phyloP scores from a whole-genome alignment of 2,888 invertebrate genomes.

The Leucophenga maculata region DNA sequence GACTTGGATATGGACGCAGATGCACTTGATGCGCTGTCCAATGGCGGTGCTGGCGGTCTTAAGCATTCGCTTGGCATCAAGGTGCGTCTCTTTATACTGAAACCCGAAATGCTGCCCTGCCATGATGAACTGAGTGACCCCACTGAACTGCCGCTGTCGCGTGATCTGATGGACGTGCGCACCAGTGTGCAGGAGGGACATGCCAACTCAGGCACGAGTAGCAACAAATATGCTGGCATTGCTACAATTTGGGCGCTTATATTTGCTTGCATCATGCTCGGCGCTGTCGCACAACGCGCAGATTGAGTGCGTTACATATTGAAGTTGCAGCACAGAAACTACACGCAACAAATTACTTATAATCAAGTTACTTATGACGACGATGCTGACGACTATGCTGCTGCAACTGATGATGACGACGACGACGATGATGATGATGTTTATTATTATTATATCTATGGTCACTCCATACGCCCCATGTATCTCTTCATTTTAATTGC shows the following conservation, averaged over 20 bases:
- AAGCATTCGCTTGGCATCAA: slow-evolving; percentile 52
- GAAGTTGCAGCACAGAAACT: neutral
- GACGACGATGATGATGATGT: too few species aligned
- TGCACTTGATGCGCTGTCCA: slow-evolving; percentile 48
- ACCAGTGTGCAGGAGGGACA: slow-evolving; percentile 58
- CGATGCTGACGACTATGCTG: too few species aligned
- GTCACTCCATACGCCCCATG: too few species aligned
- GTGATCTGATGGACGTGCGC: slow-evolving; percentile 73
- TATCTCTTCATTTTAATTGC: too few species aligned
- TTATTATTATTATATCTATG: too few species aligned
- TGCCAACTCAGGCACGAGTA: neutral
- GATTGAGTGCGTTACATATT: slow-evolving; percentile 15
- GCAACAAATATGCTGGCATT: neutral
- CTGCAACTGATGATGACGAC: too few species aligned
- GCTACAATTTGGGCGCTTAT: neutral
- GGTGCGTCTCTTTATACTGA: slow-evolving; percentile 74
- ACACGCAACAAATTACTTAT: neutral
- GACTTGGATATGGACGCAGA: slow-evolving; percentile 35
- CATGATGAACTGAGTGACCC: slow-evolving; percentile 77
- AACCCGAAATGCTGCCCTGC: slow-evolving; percentile 76
- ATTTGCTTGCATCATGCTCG: slow-evolving; percentile 15
- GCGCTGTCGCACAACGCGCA: neutral
- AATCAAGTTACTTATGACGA: too few species aligned
- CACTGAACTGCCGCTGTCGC: slow-evolving; percentile 77
- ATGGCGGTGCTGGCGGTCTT: slow-evolving; percentile 25